A percentile compares a stretch with the other conserved stretches of the same genome.
Conservation (phyloP, 2,888 invertebrate species). For the Sipha maydis region DNA sequence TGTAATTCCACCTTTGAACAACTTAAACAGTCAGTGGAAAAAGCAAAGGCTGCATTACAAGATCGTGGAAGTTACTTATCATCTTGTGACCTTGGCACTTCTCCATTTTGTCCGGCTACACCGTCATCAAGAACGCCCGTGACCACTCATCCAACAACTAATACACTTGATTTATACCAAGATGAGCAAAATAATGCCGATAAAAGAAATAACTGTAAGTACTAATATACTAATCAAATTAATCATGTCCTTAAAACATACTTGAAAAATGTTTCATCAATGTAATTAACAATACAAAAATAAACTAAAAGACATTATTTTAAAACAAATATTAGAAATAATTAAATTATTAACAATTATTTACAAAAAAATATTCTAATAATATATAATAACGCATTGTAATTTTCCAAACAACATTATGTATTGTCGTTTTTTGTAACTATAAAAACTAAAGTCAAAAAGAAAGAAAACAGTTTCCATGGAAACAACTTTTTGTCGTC, state of each 20-base stretch:
- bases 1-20: slow-evolving; percentile 89
- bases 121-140: slow-evolving; percentile 63
- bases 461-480: slow-evolving; percentile 56
- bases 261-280: not conserved
- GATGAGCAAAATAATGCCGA: slow-evolving; percentile 60
- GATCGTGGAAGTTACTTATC: slow-evolving; percentile 78
- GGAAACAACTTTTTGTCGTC: slow-evolving; percentile 56
- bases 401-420: slow-evolving; percentile 35
- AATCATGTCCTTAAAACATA: not conserved
- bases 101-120: slow-evolving; percentile 64
- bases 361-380: not conserved
- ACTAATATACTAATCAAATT: not conserved
- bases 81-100: slow-evolving; percentile 67
- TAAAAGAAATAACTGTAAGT: slow-evolving; percentile 57
- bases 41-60: slow-evolving; percentile 87
- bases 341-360: not conserved
- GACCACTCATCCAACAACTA: slow-evolving; percentile 58
- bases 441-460: slow-evolving; percentile 30
- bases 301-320: not conserved
- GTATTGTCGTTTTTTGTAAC: slow-evolving; percentile 30
- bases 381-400: not conserved
- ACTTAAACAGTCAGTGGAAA: slow-evolving; percentile 88
- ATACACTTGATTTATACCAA: slow-evolving; percentile 62
- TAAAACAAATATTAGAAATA: not conserved
- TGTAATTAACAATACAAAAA: not conserved